A percentile compares a stretch with the other conserved stretches of the same genome.
Conservation (phyloP, 2,888 invertebrate genomes). For the Cerceris ruficornis region DNA sequence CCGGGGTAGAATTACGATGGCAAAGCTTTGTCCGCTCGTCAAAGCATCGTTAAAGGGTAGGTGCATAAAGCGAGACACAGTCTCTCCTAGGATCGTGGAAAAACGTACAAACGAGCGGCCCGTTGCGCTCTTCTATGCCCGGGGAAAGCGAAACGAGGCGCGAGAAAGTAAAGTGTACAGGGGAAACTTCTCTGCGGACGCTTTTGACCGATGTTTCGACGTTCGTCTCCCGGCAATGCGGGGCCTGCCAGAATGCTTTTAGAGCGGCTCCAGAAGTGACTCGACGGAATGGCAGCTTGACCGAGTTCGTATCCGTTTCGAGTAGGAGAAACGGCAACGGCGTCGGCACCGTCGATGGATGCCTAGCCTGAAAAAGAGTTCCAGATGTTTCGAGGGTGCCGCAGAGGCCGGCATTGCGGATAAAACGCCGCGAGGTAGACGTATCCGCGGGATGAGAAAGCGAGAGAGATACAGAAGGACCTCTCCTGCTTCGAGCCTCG, state of each 20-base stretch:
- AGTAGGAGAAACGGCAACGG: neutral
- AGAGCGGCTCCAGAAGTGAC: conserved; percentile 36
- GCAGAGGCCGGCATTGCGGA: conserved; percentile 21
- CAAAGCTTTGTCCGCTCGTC: conserved; percentile 19
- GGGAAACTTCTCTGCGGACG: neutral
- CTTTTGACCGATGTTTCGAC: conserved; percentile 24
- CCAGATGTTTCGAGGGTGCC: conserved; percentile 37
- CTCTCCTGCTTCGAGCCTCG: neutral
- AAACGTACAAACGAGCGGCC: neutral
- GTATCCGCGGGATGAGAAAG: conserved; percentile 1
- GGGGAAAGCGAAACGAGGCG: neutral
- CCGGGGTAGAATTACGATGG: conserved; percentile 34
- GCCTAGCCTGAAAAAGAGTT: conserved; percentile 11
- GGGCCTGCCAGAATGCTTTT: conserved; percentile 43
- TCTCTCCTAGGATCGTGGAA: neutral
- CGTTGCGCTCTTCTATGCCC: neutral
- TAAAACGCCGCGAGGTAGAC: conserved; percentile 35
- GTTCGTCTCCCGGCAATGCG: conserved; percentile 24
- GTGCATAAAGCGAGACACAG: neutral
- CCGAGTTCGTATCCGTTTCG: conserved; percentile 51
- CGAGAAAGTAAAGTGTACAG: neutral
- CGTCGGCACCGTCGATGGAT: conserved; percentile 16
- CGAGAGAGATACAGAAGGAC: conserved; percentile 24
- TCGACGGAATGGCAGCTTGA: conserved; percentile 62
- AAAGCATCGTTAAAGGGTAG: neutral